Base-by-base conservation (phyloP, 1,140 invertebrate genomes). In the Homarus americanus region DNA sequence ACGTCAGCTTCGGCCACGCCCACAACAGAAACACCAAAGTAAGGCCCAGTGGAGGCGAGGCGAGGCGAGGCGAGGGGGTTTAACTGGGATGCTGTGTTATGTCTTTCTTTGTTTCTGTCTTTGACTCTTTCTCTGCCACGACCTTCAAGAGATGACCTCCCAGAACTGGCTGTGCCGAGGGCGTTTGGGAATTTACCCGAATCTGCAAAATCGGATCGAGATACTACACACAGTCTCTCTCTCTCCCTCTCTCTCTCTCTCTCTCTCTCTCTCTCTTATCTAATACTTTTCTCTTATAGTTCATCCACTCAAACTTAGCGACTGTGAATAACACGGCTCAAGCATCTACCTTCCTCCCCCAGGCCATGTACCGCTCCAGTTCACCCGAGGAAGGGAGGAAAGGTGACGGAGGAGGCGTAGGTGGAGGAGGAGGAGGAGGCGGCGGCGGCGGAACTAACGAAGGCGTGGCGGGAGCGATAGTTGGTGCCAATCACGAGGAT, bases 1-100 rank as follows among this genome's bases (percentile, higher is more conserved):
- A 63, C 83, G 91, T 92, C 40, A 92, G 91, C 83, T 92, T 92
- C 49, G 91, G 87, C 2, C 87, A 91, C 76, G 75, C 84, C 34
- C 80, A 88, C 63, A 88, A 92, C 86, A 82, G 66, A 24, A 66
- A 41, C 41, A 92, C 91, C 10, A 87, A 88, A 82, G 91, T 88
- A 24, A 85, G 72, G 32, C 36, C 2, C 0, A 10, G 40, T 20
- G 40, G n/a, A n/a, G n/a, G n/a, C n/a, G n/a, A 28, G 41, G 28
- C 32, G 63, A 36, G 80, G 53, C 53, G 41, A n/a, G 41, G 38
- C 0, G 32, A n/a, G n/a, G n/a, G n/a, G n/a, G n/a, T n/a, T n/a
- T n/a, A n/a, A n/a, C n/a, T n/a, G n/a, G n/a, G n/a, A n/a, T n/a
- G 24, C 66, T 72, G 7, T 63, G 24, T 63, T 10, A 63, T 63